Conservation (phyloP, 1,140 invertebrate genomes). For the Drosophila aff. region DNA sequence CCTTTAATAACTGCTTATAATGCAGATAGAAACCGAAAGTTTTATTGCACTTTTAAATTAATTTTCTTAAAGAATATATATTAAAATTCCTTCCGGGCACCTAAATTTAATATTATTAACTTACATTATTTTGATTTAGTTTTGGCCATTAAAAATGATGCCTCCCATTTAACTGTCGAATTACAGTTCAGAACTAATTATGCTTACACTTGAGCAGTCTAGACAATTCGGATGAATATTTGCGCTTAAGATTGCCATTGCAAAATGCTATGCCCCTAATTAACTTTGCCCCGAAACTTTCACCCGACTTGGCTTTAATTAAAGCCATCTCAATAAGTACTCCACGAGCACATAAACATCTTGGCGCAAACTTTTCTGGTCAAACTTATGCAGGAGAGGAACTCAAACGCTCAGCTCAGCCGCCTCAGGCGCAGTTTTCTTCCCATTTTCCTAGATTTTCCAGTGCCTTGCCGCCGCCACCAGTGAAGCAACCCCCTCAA, state of each 20-base stretch:
- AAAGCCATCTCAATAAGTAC: slow-evolving; percentile 63
- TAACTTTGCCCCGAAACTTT: slow-evolving; percentile 54
- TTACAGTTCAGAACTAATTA: slow-evolving; percentile 33
- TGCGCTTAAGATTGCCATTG: slow-evolving; percentile 45
- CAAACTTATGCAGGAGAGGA: slow-evolving; percentile 58
- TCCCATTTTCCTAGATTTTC: slow-evolving; percentile 13
- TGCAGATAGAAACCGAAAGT: rapidly evolving
- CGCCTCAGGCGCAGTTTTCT: slow-evolving; percentile 13
- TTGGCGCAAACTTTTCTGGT: slow-evolving; percentile 57
- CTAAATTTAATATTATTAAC: slow-evolving; percentile 3
- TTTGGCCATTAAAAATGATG: slow-evolving; percentile 1
- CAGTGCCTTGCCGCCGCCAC: background rate
- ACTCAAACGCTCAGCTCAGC: slow-evolving; percentile 11
- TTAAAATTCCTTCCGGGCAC: background rate
- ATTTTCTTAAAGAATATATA: background rate
- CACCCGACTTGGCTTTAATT: slow-evolving; percentile 58
- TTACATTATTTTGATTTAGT: slow-evolving; percentile 1
- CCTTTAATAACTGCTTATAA: too few relatives aligned
- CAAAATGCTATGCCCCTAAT: slow-evolving; percentile 43
- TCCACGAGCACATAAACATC: slow-evolving; percentile 44
- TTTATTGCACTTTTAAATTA: background rate
- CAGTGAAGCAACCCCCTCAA: slow-evolving; percentile 33
- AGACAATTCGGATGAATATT: slow-evolving; percentile 53
- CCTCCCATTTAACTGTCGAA: background rate
- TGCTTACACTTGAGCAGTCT: slow-evolving; percentile 44